Base-by-base conservation (phyloP, 2,888 invertebrate genomes). In the Eubasilissa splendida region DNA sequence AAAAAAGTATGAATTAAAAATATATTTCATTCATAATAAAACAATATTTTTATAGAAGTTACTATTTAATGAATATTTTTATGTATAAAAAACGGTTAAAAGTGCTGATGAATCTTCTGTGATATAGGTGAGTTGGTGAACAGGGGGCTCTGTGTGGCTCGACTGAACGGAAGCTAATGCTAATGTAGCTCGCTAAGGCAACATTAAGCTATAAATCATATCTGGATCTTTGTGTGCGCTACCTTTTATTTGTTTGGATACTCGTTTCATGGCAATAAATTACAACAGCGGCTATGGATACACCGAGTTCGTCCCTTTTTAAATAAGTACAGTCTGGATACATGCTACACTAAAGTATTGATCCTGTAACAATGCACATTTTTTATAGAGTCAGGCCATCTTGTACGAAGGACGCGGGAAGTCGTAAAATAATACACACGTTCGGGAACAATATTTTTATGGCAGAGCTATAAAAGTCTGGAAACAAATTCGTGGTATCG, bases 191-290 rank as follows among this genome's bases (percentile, higher is more conserved):
- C 66, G 76, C 71, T 77, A 78, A 78, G 80, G 81, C 80, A 83
- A 83, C 83, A 83, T 80, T 80, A 80, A 78, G 80, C 80, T 77
- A 83, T 83, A 83, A 83, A 83, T 83, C 83, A 83, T 83, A 81
- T 80, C 81, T 78, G 81, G 79, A 83, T 83, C 81, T 80, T 80
- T 81, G 83, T 83, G 74, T 81, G 76, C 80, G 80, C 78, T 82
- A 83, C 83, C 83, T 83, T 83, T 83, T 83, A 83, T 83, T 83
- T 83, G 83, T 83, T 83, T 73, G 81, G 83, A 81, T 83, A 78
- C 83, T 80, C 82, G 82, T 82, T 82, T 82, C 78, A 83, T 75
- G 81, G 79, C 79, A 66, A 76, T 83, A 83, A 83, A 83, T 83
- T 80, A 83, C 76, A 56, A 50, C 70, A 53, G 74, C 76, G 54